Conservation (phyloP, 2,888 invertebrate species). For the Lumbricus terrestris region DNA sequence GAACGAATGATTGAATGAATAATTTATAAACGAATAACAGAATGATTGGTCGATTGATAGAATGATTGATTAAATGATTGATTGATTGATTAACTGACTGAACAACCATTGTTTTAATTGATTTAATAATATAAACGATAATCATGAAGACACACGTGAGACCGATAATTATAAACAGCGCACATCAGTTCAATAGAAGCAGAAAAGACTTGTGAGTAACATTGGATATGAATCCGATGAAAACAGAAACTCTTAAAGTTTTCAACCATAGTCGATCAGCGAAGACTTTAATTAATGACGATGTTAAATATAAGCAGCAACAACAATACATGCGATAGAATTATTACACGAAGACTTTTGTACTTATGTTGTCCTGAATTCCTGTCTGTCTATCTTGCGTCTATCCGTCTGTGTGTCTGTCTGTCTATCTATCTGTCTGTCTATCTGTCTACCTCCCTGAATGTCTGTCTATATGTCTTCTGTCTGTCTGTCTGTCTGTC, state of each 20-base stretch:
- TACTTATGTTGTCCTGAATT: too few relatives aligned
- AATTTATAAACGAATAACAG: too few relatives aligned
- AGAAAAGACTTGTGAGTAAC: not conserved
- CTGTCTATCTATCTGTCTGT: not conserved
- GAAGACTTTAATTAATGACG: too few relatives aligned
- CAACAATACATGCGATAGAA: not conserved
- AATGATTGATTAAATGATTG: too few relatives aligned
- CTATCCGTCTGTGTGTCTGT: not conserved
- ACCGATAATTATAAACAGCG: not conserved
- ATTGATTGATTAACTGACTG: too few relatives aligned
- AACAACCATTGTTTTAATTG: too few relatives aligned
- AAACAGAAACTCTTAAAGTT: too few relatives aligned
- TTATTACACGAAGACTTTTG: not conserved
- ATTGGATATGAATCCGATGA: not conserved
- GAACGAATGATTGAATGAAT: too few relatives aligned
- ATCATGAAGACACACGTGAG: too few relatives aligned
- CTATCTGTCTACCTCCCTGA: not conserved
- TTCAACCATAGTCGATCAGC: too few relatives aligned
- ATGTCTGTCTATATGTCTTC: not conserved
- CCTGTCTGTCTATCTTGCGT: not conserved
- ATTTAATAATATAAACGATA: too few relatives aligned
- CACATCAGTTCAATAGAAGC: not conserved
- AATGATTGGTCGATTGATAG: too few relatives aligned
- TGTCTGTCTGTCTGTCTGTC: constrained; percentile 22
- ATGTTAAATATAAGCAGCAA: not conserved